Percentiles rank a stretch among this genome's conserved stretches.
Evolutionary conservation across 1,140 invertebrate species (phyloP).

Genomic region (Nilaparvata lugens): DNA sequence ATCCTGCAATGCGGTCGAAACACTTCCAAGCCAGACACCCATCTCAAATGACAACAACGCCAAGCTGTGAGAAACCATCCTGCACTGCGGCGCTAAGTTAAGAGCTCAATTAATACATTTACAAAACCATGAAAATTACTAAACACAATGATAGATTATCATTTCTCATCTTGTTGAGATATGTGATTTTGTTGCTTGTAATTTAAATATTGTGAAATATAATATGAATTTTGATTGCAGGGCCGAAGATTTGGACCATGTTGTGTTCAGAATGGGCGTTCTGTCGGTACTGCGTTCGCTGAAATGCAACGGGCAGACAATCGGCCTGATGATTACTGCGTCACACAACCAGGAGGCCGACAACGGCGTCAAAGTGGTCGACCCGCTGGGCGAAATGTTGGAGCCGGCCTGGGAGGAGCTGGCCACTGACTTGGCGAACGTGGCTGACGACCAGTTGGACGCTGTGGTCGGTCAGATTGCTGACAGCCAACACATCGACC

Average conservation of each 20-base stretch:
- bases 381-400: conserved; percentile 94
- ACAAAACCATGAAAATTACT: no score
- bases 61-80: no score
- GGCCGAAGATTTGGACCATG: conserved; percentile 69
- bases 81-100: no score
- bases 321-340: conserved; percentile 98
- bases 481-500: conserved; percentile 53
- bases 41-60: no score
- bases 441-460: conserved; percentile 42
- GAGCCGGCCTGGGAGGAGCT: conserved; percentile 81
- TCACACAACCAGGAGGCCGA: conserved; percentile 95
- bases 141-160: no score
- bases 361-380: conserved; percentile 95
- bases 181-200: no score
- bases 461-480: conserved; percentile 43
- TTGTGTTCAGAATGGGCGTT: conserved; percentile 87
- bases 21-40: no score
- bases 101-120: no score
- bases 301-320: conserved; percentile 57
- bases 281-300: conserved; percentile 81
- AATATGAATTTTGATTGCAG: conserved; percentile 47
- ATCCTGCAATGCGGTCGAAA: no score
- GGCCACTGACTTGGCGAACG: conserved; percentile 77
- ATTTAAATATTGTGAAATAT: no score
- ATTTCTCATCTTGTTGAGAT: no score